Percentiles rank a stretch among this genome's conserved stretches.
Evolutionary conservation across 2,113 vertebrate species (phyloP).

Genomic region (Gobiocypris rarus): DNA sequence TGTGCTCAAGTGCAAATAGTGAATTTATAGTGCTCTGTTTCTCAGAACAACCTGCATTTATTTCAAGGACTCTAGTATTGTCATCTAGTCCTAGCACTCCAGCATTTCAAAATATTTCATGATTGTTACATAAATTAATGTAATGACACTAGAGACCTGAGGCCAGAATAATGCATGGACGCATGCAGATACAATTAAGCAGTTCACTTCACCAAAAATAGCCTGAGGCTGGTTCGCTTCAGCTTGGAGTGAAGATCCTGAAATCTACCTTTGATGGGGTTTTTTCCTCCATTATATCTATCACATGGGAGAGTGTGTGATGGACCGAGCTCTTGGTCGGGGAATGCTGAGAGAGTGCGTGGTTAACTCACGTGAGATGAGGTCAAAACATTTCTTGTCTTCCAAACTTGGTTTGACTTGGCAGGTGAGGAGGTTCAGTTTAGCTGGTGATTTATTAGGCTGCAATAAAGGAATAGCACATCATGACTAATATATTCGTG

Average conservation of each 20-base stretch:
- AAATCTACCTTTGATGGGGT: background rate
- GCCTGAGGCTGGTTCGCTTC: background rate
- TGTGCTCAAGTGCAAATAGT: background rate
- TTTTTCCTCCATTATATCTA: background rate
- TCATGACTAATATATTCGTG: background rate
- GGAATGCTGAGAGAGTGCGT: background rate
- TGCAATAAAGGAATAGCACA: slow-evolving; percentile 41
- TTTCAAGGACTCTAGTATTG: background rate
- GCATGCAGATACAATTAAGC: slow-evolving; percentile 20
- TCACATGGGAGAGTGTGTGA: background rate
- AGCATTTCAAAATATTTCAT: background rate
- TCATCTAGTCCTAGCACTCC: no score
- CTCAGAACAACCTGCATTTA: background rate
- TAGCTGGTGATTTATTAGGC: slow-evolving; percentile 71
- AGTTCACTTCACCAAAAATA: background rate
- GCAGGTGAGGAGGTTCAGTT: slow-evolving; percentile 78
- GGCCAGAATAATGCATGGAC: slow-evolving; percentile 25
- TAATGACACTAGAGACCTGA: slow-evolving; percentile 8
- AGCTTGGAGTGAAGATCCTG: background rate
- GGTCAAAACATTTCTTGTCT: slow-evolving; percentile 77
- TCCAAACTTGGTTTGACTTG: slow-evolving; percentile 76
- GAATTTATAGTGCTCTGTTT: background rate
- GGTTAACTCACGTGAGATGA: slow-evolving; percentile 73
- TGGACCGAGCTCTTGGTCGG: background rate
- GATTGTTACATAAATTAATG: background rate